Evolutionary conservation across 1,140 invertebrate genomes (phyloP), one percentile per base, ranked within the genome.

Genomic region (Megalopta genalis): DNA sequence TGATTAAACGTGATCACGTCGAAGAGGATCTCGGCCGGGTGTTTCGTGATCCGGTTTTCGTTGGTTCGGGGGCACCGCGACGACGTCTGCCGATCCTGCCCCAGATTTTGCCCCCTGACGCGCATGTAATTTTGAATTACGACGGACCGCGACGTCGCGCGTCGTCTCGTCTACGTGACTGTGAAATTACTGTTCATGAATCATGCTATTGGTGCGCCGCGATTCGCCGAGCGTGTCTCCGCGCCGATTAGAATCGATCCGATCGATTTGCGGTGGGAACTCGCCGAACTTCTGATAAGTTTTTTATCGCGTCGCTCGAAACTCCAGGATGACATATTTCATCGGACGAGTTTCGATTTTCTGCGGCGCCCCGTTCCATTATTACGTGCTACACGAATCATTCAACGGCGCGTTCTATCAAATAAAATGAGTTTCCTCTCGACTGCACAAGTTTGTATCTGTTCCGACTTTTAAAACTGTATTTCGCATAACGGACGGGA

Each of bases 71-170:
- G 27, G 39, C 63, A 66, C 67, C 79, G 54, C 42, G 57, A 49
- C 64, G 52, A 46, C 21, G 25, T 23, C 21, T 10, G 52, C 2
- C n/a, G 23, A 60, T 46, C 42, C 74, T 62, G 59, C 32, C 14
- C 62, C 52, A 65, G 64, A 84, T 76, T 85, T 72, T 18, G 32
- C 37, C 27, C 49, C 65, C 63, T 76, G 75, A 63, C 60, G 60
- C 60, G 60, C 75, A 78, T 79, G 68, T 75, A 86, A 86, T 86
- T 86, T 85, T 86, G 83, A 85, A 79, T 85, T 82, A 86, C 75
- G 75, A 75, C 57, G 71, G 16, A 67, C 59, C 54, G 52, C 63
- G 71, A 82, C 63, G 59, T 21, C 75, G 67, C 42, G 79, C 63
- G 59, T 21, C 75, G 67, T 37, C 42, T n/a, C 59, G 75, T 59